Base-by-base conservation (phyloP, 1,140 invertebrate genomes). In the Aphelinus certus region DNA sequence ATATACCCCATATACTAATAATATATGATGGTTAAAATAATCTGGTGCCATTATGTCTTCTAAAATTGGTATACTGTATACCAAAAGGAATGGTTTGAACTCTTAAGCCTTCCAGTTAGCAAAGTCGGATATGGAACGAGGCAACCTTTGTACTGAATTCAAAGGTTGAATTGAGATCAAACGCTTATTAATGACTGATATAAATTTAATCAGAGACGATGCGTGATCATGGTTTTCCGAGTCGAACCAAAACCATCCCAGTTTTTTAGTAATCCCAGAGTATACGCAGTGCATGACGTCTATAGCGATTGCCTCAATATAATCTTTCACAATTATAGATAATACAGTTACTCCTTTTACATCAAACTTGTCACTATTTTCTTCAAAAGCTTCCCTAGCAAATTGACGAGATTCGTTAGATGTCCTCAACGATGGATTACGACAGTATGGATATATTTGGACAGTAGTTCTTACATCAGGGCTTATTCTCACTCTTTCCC, bases 1-100 rank as follows among this genome's bases (percentile, higher is more conserved):
- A 68, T 76, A 75, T 51, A 79, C 71, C 5, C 26, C 67, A 0
- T 55, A 48, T 3, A 79, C 75, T 53, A 80, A 69, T 26, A 79
- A 57, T 70, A 78, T 78, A 70, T 79, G 78, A 65, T 83, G 82
- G 10, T 78, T 46, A n/a, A 79, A 76, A 73, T 78, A 81, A 9
- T 63, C 51, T 4, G 77, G 58, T 9, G 58, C 5, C 64, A 83
- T 72, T 3, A 80, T 78, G 26, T 76, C 73, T 49, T 47, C 47
- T 5, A 83, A 66, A 26, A 83, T 62, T 1, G 81, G 72, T 3
- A 81, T 7, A 2, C 75, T 80, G 75, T 80, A 80, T 26, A 74
- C 70, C 0, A 82, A 64, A 4, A 79, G 53, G 68, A 78, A 81
- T 2, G 72, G 66, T 53, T 53, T 53, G 4, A 53, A 9, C 9